Percentiles rank a stretch among this genome's conserved stretches.
phyloP scores from a whole-genome alignment of 1,140 invertebrate genomes.

The Drusus annulatus region DNA sequence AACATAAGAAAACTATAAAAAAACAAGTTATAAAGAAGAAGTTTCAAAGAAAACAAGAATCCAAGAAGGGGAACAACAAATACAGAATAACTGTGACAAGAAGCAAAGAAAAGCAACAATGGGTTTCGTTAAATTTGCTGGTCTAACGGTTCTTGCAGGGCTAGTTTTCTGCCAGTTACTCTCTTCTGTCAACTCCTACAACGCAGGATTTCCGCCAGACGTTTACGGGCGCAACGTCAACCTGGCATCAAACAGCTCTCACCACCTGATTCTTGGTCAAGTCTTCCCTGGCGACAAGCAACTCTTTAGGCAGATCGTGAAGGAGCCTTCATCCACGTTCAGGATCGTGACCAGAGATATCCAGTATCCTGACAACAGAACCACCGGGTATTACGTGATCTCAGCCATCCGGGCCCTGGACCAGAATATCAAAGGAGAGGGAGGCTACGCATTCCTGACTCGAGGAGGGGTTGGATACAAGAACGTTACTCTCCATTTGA shows the following conservation, averaged over 20 bases:
- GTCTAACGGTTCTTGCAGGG: not conserved
- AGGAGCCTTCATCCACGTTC: slow-evolving; percentile 63
- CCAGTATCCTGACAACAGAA: slow-evolving; percentile 59
- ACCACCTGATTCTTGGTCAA: slow-evolving; percentile 44
- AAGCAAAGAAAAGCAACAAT: not conserved
- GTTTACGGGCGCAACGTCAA: slow-evolving; percentile 38
- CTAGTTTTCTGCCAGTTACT: slow-evolving; percentile 9
- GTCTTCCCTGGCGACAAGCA: slow-evolving; percentile 56
- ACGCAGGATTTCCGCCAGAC: not conserved
- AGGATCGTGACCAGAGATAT: slow-evolving; percentile 61
- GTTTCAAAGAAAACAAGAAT: too few relatives aligned
- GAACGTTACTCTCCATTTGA: slow-evolving; percentile 64
- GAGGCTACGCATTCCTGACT: slow-evolving; percentile 61
- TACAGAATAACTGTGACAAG: too few relatives aligned
- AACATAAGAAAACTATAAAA: too few relatives aligned
- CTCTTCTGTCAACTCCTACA: not conserved
- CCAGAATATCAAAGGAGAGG: slow-evolving; percentile 69
- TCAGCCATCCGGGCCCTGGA: slow-evolving; percentile 67
- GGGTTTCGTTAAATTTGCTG: not conserved
- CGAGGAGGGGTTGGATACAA: slow-evolving; percentile 66
- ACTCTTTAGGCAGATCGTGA: slow-evolving; percentile 60
- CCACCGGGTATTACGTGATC: slow-evolving; percentile 60
- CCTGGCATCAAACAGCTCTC: slow-evolving; percentile 40
- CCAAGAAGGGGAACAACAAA: too few relatives aligned
- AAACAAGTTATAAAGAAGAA: too few relatives aligned